Percentiles rank a stretch among this genome's conserved stretches.
These are phyloP conservation scores for Bursaphelenchus okinawaensis DNA, from an alignment of 2,888 invertebrate genomes.

Conservation along the genomic window DNA sequence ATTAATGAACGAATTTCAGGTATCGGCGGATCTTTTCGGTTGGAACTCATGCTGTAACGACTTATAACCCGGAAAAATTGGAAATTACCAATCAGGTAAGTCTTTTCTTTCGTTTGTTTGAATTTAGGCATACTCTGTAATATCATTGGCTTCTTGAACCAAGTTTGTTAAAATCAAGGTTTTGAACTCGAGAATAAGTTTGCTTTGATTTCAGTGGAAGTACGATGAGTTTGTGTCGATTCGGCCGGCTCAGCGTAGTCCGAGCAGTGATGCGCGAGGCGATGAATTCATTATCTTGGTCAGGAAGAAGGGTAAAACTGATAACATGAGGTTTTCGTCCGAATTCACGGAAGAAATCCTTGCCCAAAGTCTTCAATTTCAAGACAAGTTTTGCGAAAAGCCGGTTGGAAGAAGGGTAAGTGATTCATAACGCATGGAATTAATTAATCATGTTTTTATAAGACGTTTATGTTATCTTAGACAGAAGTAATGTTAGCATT, in stretches of 20 bases:
- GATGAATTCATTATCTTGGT: constrained; percentile 67
- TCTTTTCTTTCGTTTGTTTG: background rate
- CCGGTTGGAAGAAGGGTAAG: constrained; percentile 14
- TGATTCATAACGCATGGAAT: constrained; percentile 13
- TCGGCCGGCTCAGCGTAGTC: constrained; percentile 22
- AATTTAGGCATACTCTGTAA: background rate
- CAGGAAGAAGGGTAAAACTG: constrained; percentile 82
- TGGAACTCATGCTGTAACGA: constrained; percentile 88
- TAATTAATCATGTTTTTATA: background rate
- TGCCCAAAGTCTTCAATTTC: constrained; percentile 69
- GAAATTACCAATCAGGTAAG: constrained; percentile 84
- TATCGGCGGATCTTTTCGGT: constrained; percentile 95
- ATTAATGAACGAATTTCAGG: constrained; percentile 61
- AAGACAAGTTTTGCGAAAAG: constrained; percentile 38
- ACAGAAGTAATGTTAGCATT: constrained; percentile 8
- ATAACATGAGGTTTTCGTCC: constrained; percentile 90
- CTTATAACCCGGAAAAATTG: constrained; percentile 84
- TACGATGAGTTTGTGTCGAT: constrained; percentile 61
- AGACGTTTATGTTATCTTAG: background rate
- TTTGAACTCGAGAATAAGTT: no score
- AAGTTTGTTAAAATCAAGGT: background rate
- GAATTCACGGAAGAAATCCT: constrained; percentile 87
- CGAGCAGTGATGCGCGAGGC: constrained; percentile 19
- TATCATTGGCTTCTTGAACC: background rate
- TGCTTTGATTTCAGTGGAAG: constrained; percentile 60